A percentile compares a stretch with the other conserved stretches of the same genome.
Evolutionary conservation across 2,888 invertebrate genomes (phyloP).

Genomic region (Scaptomyza reducta): DNA sequence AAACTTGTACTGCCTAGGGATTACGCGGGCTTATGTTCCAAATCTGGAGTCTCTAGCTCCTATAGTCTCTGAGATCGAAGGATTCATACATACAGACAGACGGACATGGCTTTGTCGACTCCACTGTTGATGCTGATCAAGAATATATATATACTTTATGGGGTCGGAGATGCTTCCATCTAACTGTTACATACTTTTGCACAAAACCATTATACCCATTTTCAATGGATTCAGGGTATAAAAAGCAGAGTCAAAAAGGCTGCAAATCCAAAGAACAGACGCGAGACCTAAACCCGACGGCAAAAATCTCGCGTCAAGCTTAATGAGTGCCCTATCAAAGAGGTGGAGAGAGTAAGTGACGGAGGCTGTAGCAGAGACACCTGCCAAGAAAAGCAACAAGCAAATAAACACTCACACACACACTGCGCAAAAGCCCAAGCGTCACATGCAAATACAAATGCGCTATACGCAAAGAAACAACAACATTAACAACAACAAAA

Average conservation of each 20-base stretch:
- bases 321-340: slow-evolving; percentile 38
- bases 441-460: slow-evolving; percentile 53
- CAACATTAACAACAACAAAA: slow-evolving; percentile 37
- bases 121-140: too few species aligned
- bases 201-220: too few species aligned
- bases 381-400: slow-evolving; percentile 65
- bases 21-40: too few species aligned
- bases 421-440: slow-evolving; percentile 37
- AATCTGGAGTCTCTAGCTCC: too few species aligned
- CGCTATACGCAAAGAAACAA: slow-evolving; percentile 15
- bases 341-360: not conserved
- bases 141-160: too few species aligned
- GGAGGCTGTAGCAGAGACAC: slow-evolving; percentile 22
- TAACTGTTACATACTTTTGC: too few species aligned
- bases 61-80: too few species aligned
- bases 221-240: too few species aligned
- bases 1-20: too few species aligned
- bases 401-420: slow-evolving; percentile 41
- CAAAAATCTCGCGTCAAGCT: slow-evolving; percentile 19
- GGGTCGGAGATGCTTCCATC: too few species aligned
- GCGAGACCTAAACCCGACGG: slow-evolving; percentile 17
- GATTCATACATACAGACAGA: too few species aligned
- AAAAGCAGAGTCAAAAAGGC: slow-evolving; percentile 9
- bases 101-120: too few species aligned
- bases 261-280: slow-evolving; percentile 17